These are phyloP conservation scores for Linnaemya tessellans DNA, from an alignment of 2,888 invertebrate genomes.

Conservation along the genomic window DNA sequence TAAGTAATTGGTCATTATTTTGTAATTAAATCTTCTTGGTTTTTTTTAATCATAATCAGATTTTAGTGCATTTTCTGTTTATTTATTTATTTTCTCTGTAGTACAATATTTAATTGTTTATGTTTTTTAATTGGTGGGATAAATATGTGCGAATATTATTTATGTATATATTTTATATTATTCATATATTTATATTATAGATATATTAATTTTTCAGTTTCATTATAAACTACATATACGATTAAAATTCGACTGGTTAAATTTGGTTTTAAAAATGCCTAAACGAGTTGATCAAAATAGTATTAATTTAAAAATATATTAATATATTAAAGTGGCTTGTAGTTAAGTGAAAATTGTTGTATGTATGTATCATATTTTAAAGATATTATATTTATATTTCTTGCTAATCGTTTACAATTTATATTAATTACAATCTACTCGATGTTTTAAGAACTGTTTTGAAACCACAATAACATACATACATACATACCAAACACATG, in stretches of 20 bases:
- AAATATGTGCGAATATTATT: slow-evolving; percentile 74
- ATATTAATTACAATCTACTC: slow-evolving; percentile 48
- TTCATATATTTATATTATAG: slow-evolving; percentile 12
- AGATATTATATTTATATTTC: not conserved
- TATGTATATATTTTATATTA: slow-evolving; percentile 48
- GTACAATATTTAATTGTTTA: slow-evolving; percentile 21
- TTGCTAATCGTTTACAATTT: not conserved
- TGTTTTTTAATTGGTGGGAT: slow-evolving; percentile 78
- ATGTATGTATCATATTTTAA: not conserved
- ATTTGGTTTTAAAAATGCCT: slow-evolving; percentile 5
- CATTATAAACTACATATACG: slow-evolving; percentile 23
- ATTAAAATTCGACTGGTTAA: slow-evolving; percentile 24
- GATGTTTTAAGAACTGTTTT: slow-evolving; percentile 64
- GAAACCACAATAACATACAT: slow-evolving; percentile 65
- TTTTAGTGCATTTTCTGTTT: slow-evolving; percentile 43
- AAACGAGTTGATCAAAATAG: slow-evolving; percentile 12
- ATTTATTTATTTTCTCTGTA: not conserved
- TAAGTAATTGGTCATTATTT: slow-evolving; percentile 68
- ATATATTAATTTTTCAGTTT: slow-evolving; percentile 22
- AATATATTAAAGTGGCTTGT: not conserved
- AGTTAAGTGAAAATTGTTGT: not conserved
- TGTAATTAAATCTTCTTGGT: slow-evolving; percentile 12
- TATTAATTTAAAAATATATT: not conserved
- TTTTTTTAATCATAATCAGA: slow-evolving; percentile 23
- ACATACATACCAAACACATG: slow-evolving; percentile 15